Percentiles rank a stretch among this genome's conserved stretches.
Evolutionary conservation across 1,140 invertebrate genomes (phyloP).

Genomic region (Dreissena rostriformis): DNA sequence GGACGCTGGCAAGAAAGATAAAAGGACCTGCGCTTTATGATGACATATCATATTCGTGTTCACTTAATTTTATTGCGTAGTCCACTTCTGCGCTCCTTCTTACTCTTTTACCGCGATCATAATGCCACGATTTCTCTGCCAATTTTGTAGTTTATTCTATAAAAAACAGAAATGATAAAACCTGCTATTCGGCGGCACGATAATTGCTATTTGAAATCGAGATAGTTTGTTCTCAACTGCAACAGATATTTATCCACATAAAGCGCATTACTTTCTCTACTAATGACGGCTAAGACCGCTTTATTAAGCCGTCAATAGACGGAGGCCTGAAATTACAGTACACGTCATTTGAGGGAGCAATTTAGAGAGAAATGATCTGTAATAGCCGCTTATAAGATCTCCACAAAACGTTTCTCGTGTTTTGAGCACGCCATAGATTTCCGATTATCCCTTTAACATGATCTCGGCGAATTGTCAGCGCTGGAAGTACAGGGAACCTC

Average conservation of each 20-base stretch:
- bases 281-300: neutral
- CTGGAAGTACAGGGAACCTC: neutral
- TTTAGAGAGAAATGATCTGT: constrained; percentile 38
- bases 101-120: too few relatives aligned
- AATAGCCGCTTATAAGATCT: constrained; percentile 49
- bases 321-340: constrained; percentile 34
- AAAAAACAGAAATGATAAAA: too few relatives aligned
- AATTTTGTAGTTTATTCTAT: too few relatives aligned
- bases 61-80: too few relatives aligned
- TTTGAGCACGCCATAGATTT: constrained; percentile 45
- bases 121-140: too few relatives aligned
- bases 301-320: constrained; percentile 23
- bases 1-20: too few relatives aligned
- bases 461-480: neutral
- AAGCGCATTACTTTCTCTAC: neutral
- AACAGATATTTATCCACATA: constrained; percentile 2
- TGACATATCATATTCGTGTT: too few relatives aligned
- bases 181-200: neutral
- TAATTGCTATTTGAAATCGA: constrained; percentile 1
- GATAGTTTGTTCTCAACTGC: constrained; percentile 4
- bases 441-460: constrained; percentile 29
- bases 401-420: constrained; percentile 49
- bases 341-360: constrained; percentile 43
- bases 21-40: too few relatives aligned
- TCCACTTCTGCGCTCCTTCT: too few relatives aligned